Percentiles rank a stretch among this genome's conserved stretches.
Conservation (phyloP, 2,888 invertebrate genomes). For the Strigamia transsilvanica region DNA sequence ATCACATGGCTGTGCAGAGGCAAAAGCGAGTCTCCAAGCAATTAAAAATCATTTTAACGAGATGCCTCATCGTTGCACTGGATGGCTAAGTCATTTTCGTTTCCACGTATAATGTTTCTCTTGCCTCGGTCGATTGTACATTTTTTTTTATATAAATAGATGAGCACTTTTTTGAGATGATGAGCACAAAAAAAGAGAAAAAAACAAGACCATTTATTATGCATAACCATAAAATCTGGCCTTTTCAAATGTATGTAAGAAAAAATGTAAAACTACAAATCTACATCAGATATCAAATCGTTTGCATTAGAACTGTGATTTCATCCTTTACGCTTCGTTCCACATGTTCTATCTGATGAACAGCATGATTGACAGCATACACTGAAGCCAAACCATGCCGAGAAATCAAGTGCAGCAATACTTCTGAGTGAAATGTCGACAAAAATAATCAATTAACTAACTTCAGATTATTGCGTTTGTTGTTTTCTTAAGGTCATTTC, state of each 20-base stretch:
- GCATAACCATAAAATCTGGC: too few relatives aligned
- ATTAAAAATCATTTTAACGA: slow-evolving; percentile 48
- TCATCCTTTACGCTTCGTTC: not conserved
- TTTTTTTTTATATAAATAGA: not conserved
- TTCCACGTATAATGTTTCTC: slow-evolving; percentile 8
- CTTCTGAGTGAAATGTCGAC: too few relatives aligned
- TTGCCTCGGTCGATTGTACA: not conserved
- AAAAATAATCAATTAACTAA: too few relatives aligned
- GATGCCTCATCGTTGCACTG: slow-evolving; percentile 14
- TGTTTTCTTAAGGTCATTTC: too few relatives aligned
- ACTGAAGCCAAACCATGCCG: not conserved
- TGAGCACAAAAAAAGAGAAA: too few relatives aligned
- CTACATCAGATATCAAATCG: not conserved
- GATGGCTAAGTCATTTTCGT: slow-evolving; percentile 18
- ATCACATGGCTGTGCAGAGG: slow-evolving; percentile 43
- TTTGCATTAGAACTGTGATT: not conserved
- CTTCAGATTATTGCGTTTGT: too few relatives aligned
- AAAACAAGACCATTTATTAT: too few relatives aligned
- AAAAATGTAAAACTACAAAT: not conserved
- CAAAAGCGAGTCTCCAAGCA: slow-evolving; percentile 42
- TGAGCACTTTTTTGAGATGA: not conserved
- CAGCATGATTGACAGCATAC: not conserved
- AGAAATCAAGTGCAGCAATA: too few relatives aligned
- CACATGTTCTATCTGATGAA: slow-evolving; percentile 10
- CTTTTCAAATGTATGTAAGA: too few relatives aligned